Percentiles rank a stretch among this genome's conserved stretches.
phyloP scores from a whole-genome alignment of 2,888 invertebrate genomes.

The Barypeithes pellucidus region DNA sequence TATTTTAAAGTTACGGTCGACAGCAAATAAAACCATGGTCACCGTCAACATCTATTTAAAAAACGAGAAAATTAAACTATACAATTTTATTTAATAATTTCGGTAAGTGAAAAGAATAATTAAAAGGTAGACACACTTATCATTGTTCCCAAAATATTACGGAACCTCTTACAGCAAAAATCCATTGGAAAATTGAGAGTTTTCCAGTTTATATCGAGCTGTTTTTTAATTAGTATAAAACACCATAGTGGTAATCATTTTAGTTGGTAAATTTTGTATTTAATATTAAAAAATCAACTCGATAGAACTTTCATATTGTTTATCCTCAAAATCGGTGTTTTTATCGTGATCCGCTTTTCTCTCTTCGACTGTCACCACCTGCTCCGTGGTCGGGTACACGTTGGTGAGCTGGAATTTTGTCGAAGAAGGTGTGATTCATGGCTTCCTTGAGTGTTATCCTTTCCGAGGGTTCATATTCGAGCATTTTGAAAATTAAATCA shows the following conservation, averaged over 20 bases:
- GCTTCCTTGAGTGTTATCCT: conserved; percentile 92
- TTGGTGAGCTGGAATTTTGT: conserved; percentile 85
- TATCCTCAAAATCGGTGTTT: conserved; percentile 23
- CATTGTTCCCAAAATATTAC: background rate
- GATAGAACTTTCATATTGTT: conserved; percentile 6
- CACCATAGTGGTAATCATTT: too few species aligned
- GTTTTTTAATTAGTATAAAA: conserved; percentile 8
- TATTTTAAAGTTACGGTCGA: background rate
- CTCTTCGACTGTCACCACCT: conserved; percentile 74
- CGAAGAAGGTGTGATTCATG: conserved; percentile 94
- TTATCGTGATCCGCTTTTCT: conserved; percentile 83
- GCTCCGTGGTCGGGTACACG: conserved; percentile 76
- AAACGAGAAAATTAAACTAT: conserved; percentile 15
- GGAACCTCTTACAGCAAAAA: conserved; percentile 20
- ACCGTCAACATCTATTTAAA: conserved; percentile 31
- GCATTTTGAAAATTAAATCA: conserved; percentile 94
- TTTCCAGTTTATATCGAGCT: background rate
- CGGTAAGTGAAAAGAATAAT: conserved; percentile 27
- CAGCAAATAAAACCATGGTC: background rate
- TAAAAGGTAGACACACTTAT: conserved; percentile 6
- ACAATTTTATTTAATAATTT: conserved; percentile 27
- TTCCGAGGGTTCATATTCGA: conserved; percentile 96
- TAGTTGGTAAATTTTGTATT: background rate
- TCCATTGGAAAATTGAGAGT: background rate
- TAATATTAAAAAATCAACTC: conserved; percentile 5